Evolutionary conservation across 2,888 invertebrate genomes (phyloP), one percentile per base, ranked within the genome.

Genomic region (Synanthedon vespiformis): DNA sequence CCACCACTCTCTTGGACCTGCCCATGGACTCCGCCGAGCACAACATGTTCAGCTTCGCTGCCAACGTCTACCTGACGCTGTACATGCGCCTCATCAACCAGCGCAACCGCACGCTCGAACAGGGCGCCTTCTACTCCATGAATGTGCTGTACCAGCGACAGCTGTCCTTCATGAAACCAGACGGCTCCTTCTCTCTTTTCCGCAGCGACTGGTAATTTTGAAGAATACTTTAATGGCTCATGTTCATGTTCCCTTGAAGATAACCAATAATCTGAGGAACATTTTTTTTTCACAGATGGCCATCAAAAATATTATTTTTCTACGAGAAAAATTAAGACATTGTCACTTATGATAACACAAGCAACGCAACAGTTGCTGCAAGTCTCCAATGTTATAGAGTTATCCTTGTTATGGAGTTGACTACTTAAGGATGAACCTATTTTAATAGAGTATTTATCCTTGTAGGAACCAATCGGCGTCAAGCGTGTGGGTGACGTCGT

Each of bases 41-140:
- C 77, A 97, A 95, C 72, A 95, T 98, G 90, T 99, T 97, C 84
- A 97, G 97, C 61, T 97, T 99, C 81, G 98, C 98, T 0, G 95
- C 95, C 13, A 98, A 97, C 82, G 91, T 98, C 79, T 95, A 96
- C 80, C 94, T 96, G 0, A 92, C 95, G 0, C 88, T 95, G 68
- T 97, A 97, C 81, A 96, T 98, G 94, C 90, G 96, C 8, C 88
- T 94, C 54, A 95, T 96, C 53, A 96, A 96, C 80, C 96, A 97
- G 70, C 89, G 96, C 12, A 94, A 95, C 74, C 89, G 92, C 50
- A 93, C 93, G 0, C 80, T 93, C n/a, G 94, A 96, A 72, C 91
- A 90, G 55, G 88, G 92, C 52, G 92, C 95, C 1, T 96, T 98
- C 77, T 90, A 93, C 67, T 91, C 95, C 77, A 92, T 98, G 91